Evolutionary conservation across 2,888 invertebrate genomes (phyloP), one percentile per base, ranked within the genome.

Genomic region (Ormyrus rosae): DNA sequence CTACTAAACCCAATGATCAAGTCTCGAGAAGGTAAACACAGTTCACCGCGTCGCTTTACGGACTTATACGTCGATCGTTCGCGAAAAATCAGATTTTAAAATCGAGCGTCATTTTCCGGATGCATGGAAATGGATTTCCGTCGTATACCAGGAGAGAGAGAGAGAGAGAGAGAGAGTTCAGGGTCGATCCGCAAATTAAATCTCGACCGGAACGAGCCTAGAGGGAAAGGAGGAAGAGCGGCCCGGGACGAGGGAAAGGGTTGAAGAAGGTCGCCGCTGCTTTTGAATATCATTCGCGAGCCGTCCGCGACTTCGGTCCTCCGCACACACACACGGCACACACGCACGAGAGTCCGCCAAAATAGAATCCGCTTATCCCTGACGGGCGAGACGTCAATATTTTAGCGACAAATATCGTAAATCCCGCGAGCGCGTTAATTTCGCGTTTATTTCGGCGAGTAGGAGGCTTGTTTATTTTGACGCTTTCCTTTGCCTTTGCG

Each of bases 121-220:
- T 53, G 55, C 34, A 67, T 56, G 78, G 68, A 78, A 78, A 78
- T 78, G 78, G 68, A 78, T 73, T 78, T 78, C 63, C 68, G 61
- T 55, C 60, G 60, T 78, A 71, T 64, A 60, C 51, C 19, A 9
- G 70, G n/a, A 19, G 19, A 19, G 19, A 19, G 19, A 19, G 19
- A 19, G 19, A 19, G 19, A 19, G 19, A 19, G 19, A 19, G 5
- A 13, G 46, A 19, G 34, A 34, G 34, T 34, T 34, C 34, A 34
- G 50, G 8, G 13, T 67, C 72, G 61, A 78, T 78, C 71, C 51
- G n/a, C 53, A 53, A 78, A 65, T 78, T 78, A 71, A 71, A 78
- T 71, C 50, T 71, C 53, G 45, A 70, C 53, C 56, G 70, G 34
- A 50, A 50, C 45, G 34, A 34, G 55, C 48, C 8, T n/a, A 13